Conservation (phyloP, 2,888 invertebrate genomes). For the Yponomeuta plumbellus region DNA sequence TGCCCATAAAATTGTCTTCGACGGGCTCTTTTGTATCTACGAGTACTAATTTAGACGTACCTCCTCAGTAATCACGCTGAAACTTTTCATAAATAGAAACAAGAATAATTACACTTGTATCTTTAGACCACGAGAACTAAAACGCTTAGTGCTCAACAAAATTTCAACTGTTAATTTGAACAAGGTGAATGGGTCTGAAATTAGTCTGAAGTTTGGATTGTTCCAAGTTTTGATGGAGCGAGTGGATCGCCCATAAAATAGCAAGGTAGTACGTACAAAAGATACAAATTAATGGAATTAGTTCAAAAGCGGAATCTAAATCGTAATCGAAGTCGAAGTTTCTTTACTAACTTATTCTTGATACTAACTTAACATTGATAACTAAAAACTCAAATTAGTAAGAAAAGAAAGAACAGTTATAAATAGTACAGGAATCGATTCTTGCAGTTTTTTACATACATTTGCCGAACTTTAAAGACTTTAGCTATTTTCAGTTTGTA, state of each 20-base stretch:
- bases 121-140: constrained; percentile 23
- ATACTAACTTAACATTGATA: no score
- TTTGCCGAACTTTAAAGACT: no score
- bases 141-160: constrained; percentile 22
- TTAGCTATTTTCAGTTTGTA: no score
- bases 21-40: no score
- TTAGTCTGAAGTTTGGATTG: constrained; percentile 26
- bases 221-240: constrained; percentile 25
- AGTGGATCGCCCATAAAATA: not conserved
- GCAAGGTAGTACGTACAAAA: constrained; percentile 9
- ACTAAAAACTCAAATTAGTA: no score
- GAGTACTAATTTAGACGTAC: no score
- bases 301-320: not conserved
- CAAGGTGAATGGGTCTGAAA: constrained; percentile 29
- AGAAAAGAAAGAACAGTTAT: no score
- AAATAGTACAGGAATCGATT: no score
- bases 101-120: constrained; percentile 17
- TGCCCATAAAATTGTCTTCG: no score
- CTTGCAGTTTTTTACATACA: no score
- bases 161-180: constrained; percentile 25
- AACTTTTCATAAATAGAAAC: not conserved
- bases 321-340: not conserved
- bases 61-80: not conserved
- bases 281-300: not conserved
- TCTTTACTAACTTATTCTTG: no score